These are phyloP conservation scores for Gadopsis marmoratus DNA, from an alignment of 2,797 vertebrate genomes.

Conservation along the genomic window DNA sequence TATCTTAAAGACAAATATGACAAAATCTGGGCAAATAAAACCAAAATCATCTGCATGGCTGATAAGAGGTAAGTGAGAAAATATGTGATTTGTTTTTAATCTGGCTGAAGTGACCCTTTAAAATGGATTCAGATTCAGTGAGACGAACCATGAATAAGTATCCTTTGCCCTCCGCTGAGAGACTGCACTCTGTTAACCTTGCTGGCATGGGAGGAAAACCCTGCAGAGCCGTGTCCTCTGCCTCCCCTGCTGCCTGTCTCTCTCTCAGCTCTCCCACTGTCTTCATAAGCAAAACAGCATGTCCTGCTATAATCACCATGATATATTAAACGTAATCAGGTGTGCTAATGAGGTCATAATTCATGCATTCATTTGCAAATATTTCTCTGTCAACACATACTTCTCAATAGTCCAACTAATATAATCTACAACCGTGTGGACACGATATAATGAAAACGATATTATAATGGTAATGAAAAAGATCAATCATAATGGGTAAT, in stretches of 20 bases:
- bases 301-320: conserved; percentile 65
- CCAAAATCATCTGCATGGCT: not conserved
- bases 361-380: conserved; percentile 65
- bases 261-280: conserved; percentile 43
- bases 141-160: conserved; percentile 27
- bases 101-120: not conserved
- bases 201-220: conserved; percentile 51
- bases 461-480: too few species aligned
- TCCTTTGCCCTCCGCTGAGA: conserved; percentile 42
- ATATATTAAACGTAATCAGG: conserved; percentile 68
- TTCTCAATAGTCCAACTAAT: conserved; percentile 8
- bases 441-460: not conserved
- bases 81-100: conserved; percentile 3
- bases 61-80: not conserved
- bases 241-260: conserved; percentile 46
- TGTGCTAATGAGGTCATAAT: conserved; percentile 67
- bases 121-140: conserved; percentile 18
- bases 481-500: not conserved
- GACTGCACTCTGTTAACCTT: conserved; percentile 54
- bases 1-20: not conserved
- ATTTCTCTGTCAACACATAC: conserved; percentile 53
- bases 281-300: conserved; percentile 62
- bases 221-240: conserved; percentile 55
- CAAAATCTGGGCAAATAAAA: not conserved
- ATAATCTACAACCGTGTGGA: not conserved